Evolutionary conservation across 2,113 vertebrate genomes (phyloP), one percentile per base, ranked within the genome.

Genomic region (Cebus imitator): DNA sequence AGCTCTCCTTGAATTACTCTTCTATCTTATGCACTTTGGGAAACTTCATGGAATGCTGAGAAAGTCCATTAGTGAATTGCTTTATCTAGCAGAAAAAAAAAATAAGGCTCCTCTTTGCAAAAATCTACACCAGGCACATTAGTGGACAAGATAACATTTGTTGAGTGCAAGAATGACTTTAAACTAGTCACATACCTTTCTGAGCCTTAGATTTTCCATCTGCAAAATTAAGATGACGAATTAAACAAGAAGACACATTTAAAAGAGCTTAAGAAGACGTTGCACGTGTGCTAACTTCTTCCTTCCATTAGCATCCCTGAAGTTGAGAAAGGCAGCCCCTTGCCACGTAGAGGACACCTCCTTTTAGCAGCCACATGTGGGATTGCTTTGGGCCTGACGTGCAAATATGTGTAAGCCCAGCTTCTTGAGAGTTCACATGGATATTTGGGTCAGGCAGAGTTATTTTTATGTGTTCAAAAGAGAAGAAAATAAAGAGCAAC

Each of bases 391-490:
- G 86, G 73, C 61, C 40, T 79, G 85, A 96, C 0, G 2, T 91
- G 86, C 68, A 88, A 96, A 96, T 79, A 61, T 57, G 61, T 35
- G 88, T 78, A 48, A 95, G n/a, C 21, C 27, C 57, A 27, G 84
- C 84, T 95, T 97, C 90, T 96, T 50, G 52, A 92, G 95, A n/a
- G 21, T 40, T 84, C 90, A 48, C 80, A 61, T 17, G 78, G 87
- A 40, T 81, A 95, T 75, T n/a, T 94, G 94, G 81, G 58, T 92
- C 95, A 88, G 94, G 83, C 52, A 57, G 96, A 85, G 76, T 86
- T 97, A 95, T 95, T 97, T 98, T 92, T 97, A 90, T 96, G 79
- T 18, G 32, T 52, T 92, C 32, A 70, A 94, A 92, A 95, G 73
- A 87, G 79, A 82, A 83, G 92, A 95, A 96, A 94, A 95, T 73